Evolutionary conservation across 2,888 invertebrate genomes (phyloP).

Genomic region (Caenorhabditis auriculariae): DNA sequence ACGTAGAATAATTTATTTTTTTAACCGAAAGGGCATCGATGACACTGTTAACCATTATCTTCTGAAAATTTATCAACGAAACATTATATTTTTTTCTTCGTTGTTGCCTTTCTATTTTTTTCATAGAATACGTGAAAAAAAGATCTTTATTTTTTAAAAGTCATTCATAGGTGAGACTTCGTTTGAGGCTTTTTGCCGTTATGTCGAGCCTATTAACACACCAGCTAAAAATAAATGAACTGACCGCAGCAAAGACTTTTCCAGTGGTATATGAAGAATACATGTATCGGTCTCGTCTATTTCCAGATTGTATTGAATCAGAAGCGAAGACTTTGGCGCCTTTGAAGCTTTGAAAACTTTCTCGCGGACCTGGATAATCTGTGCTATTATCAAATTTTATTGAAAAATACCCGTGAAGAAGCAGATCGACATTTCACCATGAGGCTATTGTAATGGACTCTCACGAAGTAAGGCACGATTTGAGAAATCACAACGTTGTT

Average conservation of each 20-base stretch:
- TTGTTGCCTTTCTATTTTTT: no score
- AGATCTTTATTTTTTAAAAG: no score
- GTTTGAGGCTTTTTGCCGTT: neutral
- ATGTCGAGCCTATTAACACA: neutral
- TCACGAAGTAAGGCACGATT: slow-evolving; percentile 64
- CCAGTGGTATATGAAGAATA: slow-evolving; percentile 44
- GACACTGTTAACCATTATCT: neutral
- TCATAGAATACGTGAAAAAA: no score
- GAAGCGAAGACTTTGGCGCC: no score
- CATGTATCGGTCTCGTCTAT: slow-evolving; percentile 47
- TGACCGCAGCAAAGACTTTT: slow-evolving; percentile 65
- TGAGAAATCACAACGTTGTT: slow-evolving; percentile 33
- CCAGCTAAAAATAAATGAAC: neutral
- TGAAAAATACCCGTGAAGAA: no score
- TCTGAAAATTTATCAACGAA: no score
- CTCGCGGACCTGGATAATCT: no score
- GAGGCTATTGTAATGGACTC: slow-evolving; percentile 83
- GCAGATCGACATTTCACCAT: slow-evolving; percentile 70
- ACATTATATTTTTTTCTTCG: no score
- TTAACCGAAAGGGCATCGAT: neutral
- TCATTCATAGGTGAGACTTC: no score
- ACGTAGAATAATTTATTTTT: neutral
- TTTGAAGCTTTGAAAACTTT: no score
- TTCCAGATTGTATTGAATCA: slow-evolving; percentile 26
- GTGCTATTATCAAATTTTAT: no score